Conservation (phyloP, 2,888 invertebrate species). For the Lithophane socia region DNA sequence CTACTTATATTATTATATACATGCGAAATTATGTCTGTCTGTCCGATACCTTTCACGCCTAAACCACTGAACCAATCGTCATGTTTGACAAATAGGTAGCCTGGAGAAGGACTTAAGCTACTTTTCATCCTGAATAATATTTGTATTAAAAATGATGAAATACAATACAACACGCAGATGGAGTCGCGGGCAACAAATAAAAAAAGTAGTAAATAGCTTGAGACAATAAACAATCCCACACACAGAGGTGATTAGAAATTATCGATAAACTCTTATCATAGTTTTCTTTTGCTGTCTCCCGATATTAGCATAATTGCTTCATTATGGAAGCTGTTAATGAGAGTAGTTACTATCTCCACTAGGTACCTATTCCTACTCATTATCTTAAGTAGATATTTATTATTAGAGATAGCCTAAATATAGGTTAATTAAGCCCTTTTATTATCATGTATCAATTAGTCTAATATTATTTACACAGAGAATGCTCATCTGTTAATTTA, state of each 20-base stretch:
- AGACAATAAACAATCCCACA: slow-evolving; percentile 49
- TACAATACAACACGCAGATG: neutral
- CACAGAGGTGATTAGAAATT: slow-evolving; percentile 45
- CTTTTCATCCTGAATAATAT: neutral
- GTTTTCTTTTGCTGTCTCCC: slow-evolving; percentile 19
- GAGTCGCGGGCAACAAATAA: neutral
- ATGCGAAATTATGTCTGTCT: neutral
- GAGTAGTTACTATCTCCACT: neutral
- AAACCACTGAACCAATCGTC: neutral
- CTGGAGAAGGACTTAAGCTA: neutral
- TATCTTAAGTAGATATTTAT: neutral
- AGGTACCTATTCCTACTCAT: neutral
- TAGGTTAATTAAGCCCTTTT: neutral
- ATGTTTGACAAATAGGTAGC: neutral
- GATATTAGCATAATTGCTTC: slow-evolving; percentile 50
- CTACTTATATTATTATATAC: neutral
- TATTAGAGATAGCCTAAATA: slow-evolving; percentile 7
- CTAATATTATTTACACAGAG: neutral
- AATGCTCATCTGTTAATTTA: no score
- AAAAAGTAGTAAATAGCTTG: neutral
- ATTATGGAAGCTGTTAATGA: slow-evolving; percentile 41
- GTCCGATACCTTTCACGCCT: neutral
- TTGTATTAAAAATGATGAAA: neutral
- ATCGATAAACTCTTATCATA: slow-evolving; percentile 41
- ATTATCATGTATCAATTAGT: neutral